These are phyloP conservation scores for Enteromius unitaeniatus DNA, from an alignment of 2,797 vertebrate species.

Conservation along the genomic window DNA sequence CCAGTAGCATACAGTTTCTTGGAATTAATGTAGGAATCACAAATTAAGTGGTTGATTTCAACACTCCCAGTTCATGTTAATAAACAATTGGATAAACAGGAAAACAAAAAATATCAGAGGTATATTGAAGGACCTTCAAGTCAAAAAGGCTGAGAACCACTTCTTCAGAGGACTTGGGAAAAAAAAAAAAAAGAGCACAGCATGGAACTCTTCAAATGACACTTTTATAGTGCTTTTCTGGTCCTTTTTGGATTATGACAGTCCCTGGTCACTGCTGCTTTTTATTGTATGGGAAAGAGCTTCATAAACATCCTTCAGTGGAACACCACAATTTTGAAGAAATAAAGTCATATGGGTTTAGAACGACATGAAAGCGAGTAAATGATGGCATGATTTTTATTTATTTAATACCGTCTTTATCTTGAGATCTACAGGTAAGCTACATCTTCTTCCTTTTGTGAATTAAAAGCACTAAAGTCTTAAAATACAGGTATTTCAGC, in stretches of 20 bases:
- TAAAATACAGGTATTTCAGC: slow-evolving; percentile 31
- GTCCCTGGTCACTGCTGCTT: slow-evolving; percentile 20
- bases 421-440: background rate
- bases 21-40: background rate
- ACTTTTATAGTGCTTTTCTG: background rate
- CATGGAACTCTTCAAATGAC: background rate
- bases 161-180: background rate
- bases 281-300: slow-evolving; percentile 30
- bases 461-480: background rate
- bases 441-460: background rate
- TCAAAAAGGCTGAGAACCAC: slow-evolving; percentile 5
- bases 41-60: background rate
- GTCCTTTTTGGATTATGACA: background rate
- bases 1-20: background rate
- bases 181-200: background rate
- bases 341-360: background rate
- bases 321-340: background rate
- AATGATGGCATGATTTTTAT: background rate
- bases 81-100: background rate
- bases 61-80: background rate
- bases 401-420: background rate
- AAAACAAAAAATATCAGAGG: background rate
- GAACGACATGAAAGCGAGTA: background rate
- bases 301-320: slow-evolving; percentile 13
- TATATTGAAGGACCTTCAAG: background rate